phyloP scores from a whole-genome alignment of 1,140 invertebrate species.

The Drosophila takahashii region DNA sequence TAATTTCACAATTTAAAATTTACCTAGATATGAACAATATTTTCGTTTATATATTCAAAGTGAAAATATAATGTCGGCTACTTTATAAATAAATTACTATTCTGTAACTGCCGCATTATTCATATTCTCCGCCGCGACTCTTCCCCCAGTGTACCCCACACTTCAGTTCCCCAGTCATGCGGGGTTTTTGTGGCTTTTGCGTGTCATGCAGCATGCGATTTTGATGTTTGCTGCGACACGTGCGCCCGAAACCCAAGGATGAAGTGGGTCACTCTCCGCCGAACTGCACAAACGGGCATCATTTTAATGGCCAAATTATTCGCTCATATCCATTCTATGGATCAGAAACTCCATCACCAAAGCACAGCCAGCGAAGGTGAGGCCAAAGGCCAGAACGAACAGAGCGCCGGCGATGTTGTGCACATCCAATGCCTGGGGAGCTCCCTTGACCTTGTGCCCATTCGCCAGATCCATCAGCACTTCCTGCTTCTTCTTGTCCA shows the following conservation, averaged over 20 bases:
- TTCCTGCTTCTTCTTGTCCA: conserved; percentile 69
- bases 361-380: conserved; percentile 41
- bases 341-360: conserved; percentile 42
- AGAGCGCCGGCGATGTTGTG: conserved; percentile 71
- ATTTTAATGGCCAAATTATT: conserved; percentile 40
- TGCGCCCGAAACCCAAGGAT: conserved; percentile 19
- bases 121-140: too few species aligned
- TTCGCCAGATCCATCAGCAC: conserved; percentile 61
- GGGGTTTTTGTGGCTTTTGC: conserved; percentile 38
- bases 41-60: too few species aligned
- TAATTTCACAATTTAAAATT: too few species aligned
- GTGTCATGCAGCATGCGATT: conserved; percentile 43
- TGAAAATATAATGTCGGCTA: too few species aligned
- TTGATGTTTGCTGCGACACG: conserved; percentile 52
- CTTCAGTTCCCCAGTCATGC: background rate
- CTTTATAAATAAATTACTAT: too few species aligned
- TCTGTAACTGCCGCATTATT: too few species aligned
- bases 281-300: conserved; percentile 14
- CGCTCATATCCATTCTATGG: conserved; percentile 15
- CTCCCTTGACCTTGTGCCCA: conserved; percentile 56
- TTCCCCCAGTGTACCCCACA: background rate
- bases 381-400: conserved; percentile 72
- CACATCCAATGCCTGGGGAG: conserved; percentile 61
- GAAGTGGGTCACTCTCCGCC: conserved; percentile 16
- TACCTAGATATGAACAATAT: too few species aligned